These are phyloP conservation scores for Nasalis larvatus DNA, from an alignment of 2,113 vertebrate genomes.

Conservation along the genomic window DNA sequence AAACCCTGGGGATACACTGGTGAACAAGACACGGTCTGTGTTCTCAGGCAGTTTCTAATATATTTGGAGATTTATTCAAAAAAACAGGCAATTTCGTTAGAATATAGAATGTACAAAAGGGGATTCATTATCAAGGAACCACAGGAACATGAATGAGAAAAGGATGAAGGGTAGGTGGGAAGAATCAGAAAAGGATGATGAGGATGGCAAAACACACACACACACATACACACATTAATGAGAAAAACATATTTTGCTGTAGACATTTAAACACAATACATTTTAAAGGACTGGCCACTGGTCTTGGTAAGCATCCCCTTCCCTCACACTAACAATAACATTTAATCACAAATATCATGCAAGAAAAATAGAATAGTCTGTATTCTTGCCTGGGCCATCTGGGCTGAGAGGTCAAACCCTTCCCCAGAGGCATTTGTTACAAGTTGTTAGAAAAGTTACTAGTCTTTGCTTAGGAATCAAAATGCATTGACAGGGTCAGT, in stretches of 20 bases:
- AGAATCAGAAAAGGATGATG: background rate
- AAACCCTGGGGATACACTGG: background rate
- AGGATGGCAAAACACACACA: background rate
- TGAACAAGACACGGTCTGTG: background rate
- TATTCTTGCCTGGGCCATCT: background rate
- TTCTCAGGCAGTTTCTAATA: background rate
- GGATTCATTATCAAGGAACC: background rate
- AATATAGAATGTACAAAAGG: background rate
- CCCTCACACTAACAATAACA: background rate
- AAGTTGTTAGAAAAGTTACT: background rate
- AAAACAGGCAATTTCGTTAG: background rate
- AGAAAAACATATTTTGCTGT: background rate
- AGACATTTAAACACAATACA: background rate
- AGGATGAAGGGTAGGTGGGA: background rate
- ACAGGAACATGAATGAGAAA: background rate
- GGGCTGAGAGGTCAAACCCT: background rate
- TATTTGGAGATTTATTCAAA: background rate
- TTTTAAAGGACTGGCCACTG: background rate
- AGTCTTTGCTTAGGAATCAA: background rate
- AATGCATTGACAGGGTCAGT: background rate
- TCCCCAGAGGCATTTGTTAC: background rate
- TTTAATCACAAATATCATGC: background rate
- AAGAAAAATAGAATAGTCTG: background rate
- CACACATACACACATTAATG: background rate
- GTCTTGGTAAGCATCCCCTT: background rate